Conservation (phyloP, 2,113 vertebrate genomes). For the Setophaga coronata region DNA sequence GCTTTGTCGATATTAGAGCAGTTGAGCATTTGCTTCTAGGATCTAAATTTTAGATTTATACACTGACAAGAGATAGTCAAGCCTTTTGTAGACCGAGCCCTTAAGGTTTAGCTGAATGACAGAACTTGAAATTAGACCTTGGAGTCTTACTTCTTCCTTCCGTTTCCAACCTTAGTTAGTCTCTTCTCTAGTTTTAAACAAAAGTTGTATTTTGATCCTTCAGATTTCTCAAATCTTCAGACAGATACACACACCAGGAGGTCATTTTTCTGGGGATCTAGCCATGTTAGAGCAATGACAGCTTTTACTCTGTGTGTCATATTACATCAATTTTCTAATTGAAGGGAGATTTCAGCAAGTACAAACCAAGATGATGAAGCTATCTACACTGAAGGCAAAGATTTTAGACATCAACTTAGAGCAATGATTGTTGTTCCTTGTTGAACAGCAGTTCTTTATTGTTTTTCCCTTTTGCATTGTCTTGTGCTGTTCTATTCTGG, state of each 20-base stretch:
- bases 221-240: background rate
- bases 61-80: background rate
- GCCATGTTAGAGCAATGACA: background rate
- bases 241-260: background rate
- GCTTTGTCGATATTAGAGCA: background rate
- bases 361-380: background rate
- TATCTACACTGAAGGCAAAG: background rate
- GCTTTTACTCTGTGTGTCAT: background rate
- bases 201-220: background rate
- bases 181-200: background rate
- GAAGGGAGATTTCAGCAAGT: background rate
- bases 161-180: background rate
- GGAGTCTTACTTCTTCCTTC: background rate
- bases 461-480: constrained; percentile 15
- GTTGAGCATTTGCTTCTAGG: background rate
- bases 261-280: background rate
- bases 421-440: background rate
- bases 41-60: constrained; percentile 16
- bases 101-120: background rate
- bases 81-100: background rate
- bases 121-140: background rate
- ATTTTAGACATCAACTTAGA: constrained; percentile 11
- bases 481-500: background rate
- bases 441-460: constrained; percentile 8
- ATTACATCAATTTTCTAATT: constrained; percentile 25